Evolutionary conservation across 2,113 vertebrate species (phyloP), one percentile per base, ranked within the genome.

Genomic region (Daphoenositta chrysoptera): DNA sequence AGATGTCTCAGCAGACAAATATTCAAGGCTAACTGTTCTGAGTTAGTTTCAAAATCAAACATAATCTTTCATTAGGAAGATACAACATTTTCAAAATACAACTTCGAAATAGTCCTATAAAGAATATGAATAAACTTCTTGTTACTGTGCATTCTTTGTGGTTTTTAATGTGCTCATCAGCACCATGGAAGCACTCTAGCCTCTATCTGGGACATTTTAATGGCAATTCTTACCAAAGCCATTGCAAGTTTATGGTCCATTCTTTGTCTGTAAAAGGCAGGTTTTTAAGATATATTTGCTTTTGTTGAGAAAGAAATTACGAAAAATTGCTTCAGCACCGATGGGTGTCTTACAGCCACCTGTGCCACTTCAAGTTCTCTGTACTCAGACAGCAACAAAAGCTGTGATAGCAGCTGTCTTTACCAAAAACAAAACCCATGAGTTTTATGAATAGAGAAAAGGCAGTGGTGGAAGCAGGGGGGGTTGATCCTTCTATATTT

Each of bases 1-100:
- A 69, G 28, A 48, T 88, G 22, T 48, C 26, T 86, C 65, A 80
- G 21, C 18, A 86, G 39, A 42, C 50, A 86, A 3, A 39, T 86
- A 87, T 42, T 76, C 15, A 14, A 26, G 42, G 37, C 37, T 83
- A 79, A 48, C 37, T 45, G 27, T 48, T 76, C 45, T 31, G 39
- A 53, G 14, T 75, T 68, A 73, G 17, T 72, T 76, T 86, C 42
- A 58, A 83, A 90, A 76, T 85, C n/a, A 93, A 76, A 61, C 70
- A 70, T 45, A 45, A 57, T 50, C 15, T 79, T 73, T 86, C 15
- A 14, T 13, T 92, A 44, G 70, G 40, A 71, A 89, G 15, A 28
- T 60, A 48, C 10, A 90, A 3, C 44, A 15, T 88, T 92, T 92
- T 70, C 50, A 80, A 88, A 94, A 66, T 70, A 27, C 14, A 61